These are phyloP conservation scores for Beaufortia kweichowensis DNA, from an alignment of 2,113 vertebrate genomes.

Conservation along the genomic window DNA sequence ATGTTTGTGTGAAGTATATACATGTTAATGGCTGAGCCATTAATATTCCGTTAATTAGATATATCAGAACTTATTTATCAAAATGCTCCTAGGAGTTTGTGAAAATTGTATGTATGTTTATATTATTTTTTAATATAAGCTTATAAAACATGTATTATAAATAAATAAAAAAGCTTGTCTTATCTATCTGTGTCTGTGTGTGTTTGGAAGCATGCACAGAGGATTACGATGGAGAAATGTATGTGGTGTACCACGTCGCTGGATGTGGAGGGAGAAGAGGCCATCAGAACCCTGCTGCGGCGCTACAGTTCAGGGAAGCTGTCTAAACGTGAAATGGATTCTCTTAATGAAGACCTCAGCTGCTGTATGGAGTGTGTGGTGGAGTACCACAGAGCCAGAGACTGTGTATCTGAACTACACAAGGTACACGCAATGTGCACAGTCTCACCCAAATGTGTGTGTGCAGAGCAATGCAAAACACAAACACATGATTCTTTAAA, in stretches of 20 bases:
- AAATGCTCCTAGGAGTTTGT: no score
- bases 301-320: conserved; percentile 65
- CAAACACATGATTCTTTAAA: no score
- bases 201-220: conserved; percentile 1
- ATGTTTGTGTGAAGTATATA: no score
- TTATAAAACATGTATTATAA: no score
- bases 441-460: no score
- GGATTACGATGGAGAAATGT: conserved; percentile 80
- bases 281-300: conserved; percentile 61
- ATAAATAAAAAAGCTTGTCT: no score
- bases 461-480: no score
- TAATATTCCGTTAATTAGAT: no score
- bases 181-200: neutral
- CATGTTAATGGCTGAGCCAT: no score
- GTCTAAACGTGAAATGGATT: conserved; percentile 61
- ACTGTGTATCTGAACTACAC: conserved; percentile 69
- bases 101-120: no score
- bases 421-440: conserved; percentile 78
- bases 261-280: conserved; percentile 60
- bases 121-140: no score
- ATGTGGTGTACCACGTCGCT: conserved; percentile 79
- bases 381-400: conserved; percentile 80
- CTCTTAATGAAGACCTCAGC: conserved; percentile 76
- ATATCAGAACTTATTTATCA: no score
- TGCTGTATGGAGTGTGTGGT: conserved; percentile 84